Conservation (phyloP, 2,113 vertebrate genomes). For the Chitala chitala region DNA sequence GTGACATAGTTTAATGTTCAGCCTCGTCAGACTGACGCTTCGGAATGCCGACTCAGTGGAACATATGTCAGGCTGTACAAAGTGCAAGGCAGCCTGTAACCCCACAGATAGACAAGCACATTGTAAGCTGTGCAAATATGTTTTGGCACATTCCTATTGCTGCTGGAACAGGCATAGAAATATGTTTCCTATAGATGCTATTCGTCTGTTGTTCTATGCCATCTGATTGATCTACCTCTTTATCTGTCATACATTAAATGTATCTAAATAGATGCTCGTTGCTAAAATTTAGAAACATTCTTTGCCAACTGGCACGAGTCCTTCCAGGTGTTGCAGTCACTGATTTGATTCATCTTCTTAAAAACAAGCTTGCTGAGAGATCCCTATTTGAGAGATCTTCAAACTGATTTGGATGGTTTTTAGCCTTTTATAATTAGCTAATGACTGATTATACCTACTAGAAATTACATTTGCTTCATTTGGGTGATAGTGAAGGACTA, state of each 20-base stretch:
- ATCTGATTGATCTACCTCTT: background rate
- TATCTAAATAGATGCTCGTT: background rate
- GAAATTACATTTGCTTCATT: conserved; percentile 1
- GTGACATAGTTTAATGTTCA: no score
- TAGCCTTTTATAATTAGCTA: conserved; percentile 5
- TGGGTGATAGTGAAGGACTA: background rate
- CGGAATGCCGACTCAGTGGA: no score
- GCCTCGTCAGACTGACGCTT: no score
- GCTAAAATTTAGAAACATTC: background rate
- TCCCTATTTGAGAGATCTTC: conserved; percentile 1
- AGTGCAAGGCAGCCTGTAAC: no score
- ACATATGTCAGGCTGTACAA: no score
- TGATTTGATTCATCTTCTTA: background rate
- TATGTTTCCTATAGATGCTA: no score
- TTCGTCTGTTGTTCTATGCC: no score
- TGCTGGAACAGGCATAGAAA: no score
- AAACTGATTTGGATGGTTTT: background rate
- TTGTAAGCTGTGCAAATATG: no score
- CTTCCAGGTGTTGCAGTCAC: background rate
- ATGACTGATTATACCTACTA: conserved; percentile 13
- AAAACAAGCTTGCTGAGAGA: background rate
- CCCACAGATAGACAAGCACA: no score
- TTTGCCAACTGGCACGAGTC: background rate
- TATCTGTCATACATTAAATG: background rate
- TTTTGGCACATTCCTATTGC: no score